Percentiles rank a stretch among this genome's conserved stretches.
These are phyloP conservation scores for Hoplostethus mediterraneus DNA, from an alignment of 2,797 vertebrate species.

Conservation along the genomic window DNA sequence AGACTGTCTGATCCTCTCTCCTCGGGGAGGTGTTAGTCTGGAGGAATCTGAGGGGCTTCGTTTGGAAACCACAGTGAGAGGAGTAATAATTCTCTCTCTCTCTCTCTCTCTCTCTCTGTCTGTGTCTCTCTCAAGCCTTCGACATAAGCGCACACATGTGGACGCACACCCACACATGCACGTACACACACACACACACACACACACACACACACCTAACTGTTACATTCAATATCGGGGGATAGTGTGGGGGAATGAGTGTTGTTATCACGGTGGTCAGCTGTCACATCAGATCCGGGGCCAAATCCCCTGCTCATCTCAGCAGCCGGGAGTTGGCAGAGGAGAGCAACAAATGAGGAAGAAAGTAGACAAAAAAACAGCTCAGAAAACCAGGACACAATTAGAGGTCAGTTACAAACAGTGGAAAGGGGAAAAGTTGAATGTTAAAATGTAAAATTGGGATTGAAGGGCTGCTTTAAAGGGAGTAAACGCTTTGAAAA, in stretches of 20 bases:
- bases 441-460: too few species aligned
- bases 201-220: constrained; percentile 9
- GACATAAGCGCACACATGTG: constrained; percentile 30
- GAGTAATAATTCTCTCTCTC: constrained; percentile 65
- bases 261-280: constrained; percentile 41
- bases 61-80: constrained; percentile 72
- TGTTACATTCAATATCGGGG: constrained; percentile 26
- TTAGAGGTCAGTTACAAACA: constrained; percentile 34
- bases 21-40: constrained; percentile 74
- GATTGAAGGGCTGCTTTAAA: too few species aligned
- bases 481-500: too few species aligned
- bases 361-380: not conserved
- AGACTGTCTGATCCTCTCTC: constrained; percentile 76
- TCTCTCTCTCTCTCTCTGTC: not conserved
- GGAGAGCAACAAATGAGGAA: not conserved
- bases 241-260: constrained; percentile 36
- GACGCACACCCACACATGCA: not conserved
- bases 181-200: not conserved
- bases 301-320: constrained; percentile 40
- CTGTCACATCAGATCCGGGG: constrained; percentile 38
- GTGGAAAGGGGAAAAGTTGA: not conserved
- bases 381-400: constrained; percentile 11
- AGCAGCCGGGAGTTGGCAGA: constrained; percentile 8
- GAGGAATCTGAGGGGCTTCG: constrained; percentile 68
- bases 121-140: not conserved